Evolutionary conservation across 1,140 invertebrate genomes (phyloP).

Genomic region (Radopholus similis): DNA sequence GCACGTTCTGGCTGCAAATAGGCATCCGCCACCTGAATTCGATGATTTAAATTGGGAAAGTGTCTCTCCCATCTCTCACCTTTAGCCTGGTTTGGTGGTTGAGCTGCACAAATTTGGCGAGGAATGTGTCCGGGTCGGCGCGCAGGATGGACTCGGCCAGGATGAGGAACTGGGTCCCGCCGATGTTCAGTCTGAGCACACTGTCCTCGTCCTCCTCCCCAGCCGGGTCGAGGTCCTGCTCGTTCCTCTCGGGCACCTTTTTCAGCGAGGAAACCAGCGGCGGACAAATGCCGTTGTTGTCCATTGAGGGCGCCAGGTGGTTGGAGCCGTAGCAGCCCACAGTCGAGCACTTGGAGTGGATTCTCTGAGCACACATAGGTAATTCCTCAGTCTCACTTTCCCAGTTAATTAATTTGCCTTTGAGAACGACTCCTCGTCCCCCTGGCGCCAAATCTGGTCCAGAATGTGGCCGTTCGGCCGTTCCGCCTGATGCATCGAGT

Average conservation of each 20-base stretch:
- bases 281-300: background rate
- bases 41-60: slow-evolving; percentile 1
- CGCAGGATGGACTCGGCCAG: slow-evolving; percentile 50
- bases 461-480: slow-evolving; percentile 51
- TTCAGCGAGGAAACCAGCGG: no score
- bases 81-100: slow-evolving; percentile 46
- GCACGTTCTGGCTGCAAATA: slow-evolving; percentile 42
- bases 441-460: slow-evolving; percentile 50
- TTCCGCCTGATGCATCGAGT: slow-evolving; percentile 55
- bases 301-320: background rate
- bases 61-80: slow-evolving; percentile 17
- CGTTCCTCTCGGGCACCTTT: background rate
- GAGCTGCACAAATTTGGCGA: slow-evolving; percentile 55
- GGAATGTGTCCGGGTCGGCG: slow-evolving; percentile 48
- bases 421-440: slow-evolving; percentile 12
- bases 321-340: slow-evolving; percentile 5
- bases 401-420: background rate
- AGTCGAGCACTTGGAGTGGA: background rate
- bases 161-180: slow-evolving; percentile 45
- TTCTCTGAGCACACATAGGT: background rate
- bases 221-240: background rate
- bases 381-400: no score
- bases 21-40: slow-evolving; percentile 51
- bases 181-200: slow-evolving; percentile 51
- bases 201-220: background rate